phyloP scores from a whole-genome alignment of 30 jellyfish, hydroid and myxozoan genomes.

The Aurelia coerulea region DNA sequence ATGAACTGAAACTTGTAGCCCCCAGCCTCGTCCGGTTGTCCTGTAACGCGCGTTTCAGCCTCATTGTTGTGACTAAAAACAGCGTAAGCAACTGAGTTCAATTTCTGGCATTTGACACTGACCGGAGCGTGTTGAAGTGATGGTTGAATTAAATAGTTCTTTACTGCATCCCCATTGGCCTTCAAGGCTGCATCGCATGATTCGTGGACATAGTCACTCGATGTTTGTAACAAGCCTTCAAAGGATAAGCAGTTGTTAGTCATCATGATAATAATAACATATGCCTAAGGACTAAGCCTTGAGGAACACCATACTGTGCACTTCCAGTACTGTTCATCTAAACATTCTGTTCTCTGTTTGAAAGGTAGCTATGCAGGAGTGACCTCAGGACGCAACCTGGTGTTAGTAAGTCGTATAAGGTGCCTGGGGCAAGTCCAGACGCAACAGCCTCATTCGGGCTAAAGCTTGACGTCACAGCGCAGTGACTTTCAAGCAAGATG shows the following conservation, averaged over 20 bases:
- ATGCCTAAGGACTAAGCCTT: no score
- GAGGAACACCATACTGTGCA: no score
- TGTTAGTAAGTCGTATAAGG: no score
- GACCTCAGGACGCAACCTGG: no score
- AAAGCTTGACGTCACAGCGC: no score
- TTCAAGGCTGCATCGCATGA: background rate
- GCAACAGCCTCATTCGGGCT: no score
- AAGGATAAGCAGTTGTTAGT: background rate
- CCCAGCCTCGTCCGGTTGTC: background rate
- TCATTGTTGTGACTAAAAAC: constrained; percentile 1
- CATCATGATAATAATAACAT: no score
- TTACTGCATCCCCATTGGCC: background rate
- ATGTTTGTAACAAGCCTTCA: background rate
- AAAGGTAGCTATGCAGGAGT: no score
- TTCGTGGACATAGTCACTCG: background rate
- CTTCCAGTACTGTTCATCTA: no score
- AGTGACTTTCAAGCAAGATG: no score
- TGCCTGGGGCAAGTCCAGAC: no score
- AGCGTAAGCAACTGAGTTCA: background rate
- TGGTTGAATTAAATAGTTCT: background rate
- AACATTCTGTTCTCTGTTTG: no score
- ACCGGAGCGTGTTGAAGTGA: background rate
- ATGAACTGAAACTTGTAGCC: background rate
- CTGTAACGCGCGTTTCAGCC: constrained; percentile 10
- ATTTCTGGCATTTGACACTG: background rate